Percentiles rank a stretch among this genome's conserved stretches.
These are phyloP conservation scores for Lamprotornis superbus DNA, from an alignment of 2,113 vertebrate genomes.

Conservation along the genomic window DNA sequence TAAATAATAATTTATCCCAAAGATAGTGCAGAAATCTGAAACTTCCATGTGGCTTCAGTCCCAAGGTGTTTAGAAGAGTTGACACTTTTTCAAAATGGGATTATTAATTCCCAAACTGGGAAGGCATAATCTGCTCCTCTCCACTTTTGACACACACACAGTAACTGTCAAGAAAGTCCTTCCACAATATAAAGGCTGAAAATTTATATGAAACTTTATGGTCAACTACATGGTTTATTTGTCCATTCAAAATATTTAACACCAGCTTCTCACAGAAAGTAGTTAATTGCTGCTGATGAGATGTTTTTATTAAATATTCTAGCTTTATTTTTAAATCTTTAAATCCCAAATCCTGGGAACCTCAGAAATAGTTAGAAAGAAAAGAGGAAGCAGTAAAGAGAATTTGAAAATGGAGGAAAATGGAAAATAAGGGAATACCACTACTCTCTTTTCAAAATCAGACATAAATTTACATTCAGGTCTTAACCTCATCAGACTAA, in stretches of 20 bases:
- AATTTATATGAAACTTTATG: not conserved
- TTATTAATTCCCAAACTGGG: not conserved
- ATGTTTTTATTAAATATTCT: not conserved
- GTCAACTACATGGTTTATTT: not conserved
- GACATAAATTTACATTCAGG: not conserved
- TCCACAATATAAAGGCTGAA: not conserved
- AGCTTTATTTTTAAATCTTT: not conserved
- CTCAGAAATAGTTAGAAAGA: not conserved
- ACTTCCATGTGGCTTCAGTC: not conserved
- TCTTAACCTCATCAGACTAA: conserved; percentile 15
- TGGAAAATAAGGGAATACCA: not conserved
- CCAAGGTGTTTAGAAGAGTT: not conserved
- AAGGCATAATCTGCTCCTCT: too few relatives aligned
- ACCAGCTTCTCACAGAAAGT: not conserved
- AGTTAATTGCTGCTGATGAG: not conserved
- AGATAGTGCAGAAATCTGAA: not conserved
- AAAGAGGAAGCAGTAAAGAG: not conserved
- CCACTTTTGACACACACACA: not conserved
- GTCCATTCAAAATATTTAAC: not conserved
- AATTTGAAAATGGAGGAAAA: not conserved
- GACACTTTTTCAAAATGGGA: not conserved
- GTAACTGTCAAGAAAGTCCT: not conserved
- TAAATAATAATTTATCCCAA: too few relatives aligned
- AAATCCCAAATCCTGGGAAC: not conserved
- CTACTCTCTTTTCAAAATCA: not conserved